A percentile compares a stretch with the other conserved stretches of the same genome.
Evolutionary conservation across 2,888 invertebrate genomes (phyloP).

Genomic region (Sympetrum striolatum): DNA sequence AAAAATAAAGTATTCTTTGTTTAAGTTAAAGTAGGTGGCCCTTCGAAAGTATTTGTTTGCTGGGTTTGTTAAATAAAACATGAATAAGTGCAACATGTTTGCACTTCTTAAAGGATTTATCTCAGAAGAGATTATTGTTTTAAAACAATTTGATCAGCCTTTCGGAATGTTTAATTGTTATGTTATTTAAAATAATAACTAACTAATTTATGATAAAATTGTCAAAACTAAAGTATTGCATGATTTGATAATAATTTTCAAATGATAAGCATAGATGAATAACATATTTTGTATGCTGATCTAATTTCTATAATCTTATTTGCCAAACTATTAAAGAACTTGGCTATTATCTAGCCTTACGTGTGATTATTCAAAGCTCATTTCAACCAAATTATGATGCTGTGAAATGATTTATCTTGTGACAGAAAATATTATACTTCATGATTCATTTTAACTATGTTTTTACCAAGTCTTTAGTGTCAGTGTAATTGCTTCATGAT

Average conservation of each 20-base stretch:
- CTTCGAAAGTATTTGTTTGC: background rate
- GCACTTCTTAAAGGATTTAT: background rate
- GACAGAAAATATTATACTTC: background rate
- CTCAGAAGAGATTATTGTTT: background rate
- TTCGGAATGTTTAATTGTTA: background rate
- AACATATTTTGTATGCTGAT: background rate
- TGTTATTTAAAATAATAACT: background rate
- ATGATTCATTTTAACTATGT: background rate
- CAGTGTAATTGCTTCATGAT: constrained; percentile 15
- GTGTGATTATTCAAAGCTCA: background rate
- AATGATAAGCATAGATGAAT: background rate
- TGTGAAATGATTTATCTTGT: background rate
- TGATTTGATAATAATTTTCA: background rate
- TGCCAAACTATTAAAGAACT: background rate
- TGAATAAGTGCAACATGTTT: background rate
- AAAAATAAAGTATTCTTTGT: background rate
- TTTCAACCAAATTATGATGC: background rate
- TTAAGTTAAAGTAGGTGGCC: background rate
- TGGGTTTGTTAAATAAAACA: background rate
- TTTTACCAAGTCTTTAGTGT: background rate
- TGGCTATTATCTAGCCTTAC: background rate
- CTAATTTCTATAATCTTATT: background rate
- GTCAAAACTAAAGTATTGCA: background rate
- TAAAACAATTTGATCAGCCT: background rate
- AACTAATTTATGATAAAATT: background rate